These are phyloP conservation scores for Sesamia nonagrioides DNA, from an alignment of 1,140 invertebrate genomes.

Conservation along the genomic window DNA sequence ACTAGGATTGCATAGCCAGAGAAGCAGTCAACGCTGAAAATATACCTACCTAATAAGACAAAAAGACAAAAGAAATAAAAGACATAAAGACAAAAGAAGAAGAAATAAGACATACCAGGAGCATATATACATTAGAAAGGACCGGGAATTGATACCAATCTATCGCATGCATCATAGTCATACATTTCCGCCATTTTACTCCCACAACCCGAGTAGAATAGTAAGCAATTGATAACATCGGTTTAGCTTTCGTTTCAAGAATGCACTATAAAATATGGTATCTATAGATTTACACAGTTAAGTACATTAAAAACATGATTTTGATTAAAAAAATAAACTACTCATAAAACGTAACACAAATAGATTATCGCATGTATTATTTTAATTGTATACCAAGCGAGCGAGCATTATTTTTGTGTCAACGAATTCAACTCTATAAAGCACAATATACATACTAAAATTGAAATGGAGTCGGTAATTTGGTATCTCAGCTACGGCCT, in stretches of 20 bases:
- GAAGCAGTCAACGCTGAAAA: neutral
- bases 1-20: neutral
- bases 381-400: neutral
- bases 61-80: no score
- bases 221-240: neutral
- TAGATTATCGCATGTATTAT: neutral
- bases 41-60: neutral
- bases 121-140: neutral
- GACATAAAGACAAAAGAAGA: no score
- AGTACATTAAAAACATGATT: no score
- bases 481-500: neutral
- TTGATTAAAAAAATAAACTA: neutral
- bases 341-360: neutral
- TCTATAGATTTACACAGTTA: neutral
- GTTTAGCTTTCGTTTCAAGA: constrained; percentile 3
- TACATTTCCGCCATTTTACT: neutral
- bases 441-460: neutral
- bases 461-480: constrained; percentile 4
- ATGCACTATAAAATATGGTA: neutral
- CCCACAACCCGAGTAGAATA: constrained; percentile 5
- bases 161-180: constrained; percentile 6
- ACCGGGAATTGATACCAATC: constrained; percentile 2
- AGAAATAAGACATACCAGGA: neutral
- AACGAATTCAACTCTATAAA: constrained; percentile 9
- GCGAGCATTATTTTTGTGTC: constrained; percentile 5